A percentile compares a stretch with the other conserved stretches of the same genome.
These are phyloP conservation scores for Phlogophora meticulosa DNA, from an alignment of 2,888 invertebrate genomes.

Conservation along the genomic window DNA sequence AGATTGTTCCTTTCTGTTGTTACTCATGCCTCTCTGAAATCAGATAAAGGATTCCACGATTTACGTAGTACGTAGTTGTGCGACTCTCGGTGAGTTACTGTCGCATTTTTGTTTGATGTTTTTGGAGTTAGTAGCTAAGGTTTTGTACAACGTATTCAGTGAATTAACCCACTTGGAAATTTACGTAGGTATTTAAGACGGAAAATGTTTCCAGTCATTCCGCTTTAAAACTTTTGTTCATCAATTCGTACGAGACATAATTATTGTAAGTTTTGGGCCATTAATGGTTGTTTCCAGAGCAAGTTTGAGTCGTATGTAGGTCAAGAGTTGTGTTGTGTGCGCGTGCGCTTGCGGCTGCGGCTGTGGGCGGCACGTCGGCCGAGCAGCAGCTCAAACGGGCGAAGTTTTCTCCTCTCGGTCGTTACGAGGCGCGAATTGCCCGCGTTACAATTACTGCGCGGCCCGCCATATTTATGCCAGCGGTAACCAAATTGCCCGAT, in stretches of 20 bases:
- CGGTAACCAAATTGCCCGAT: slow-evolving; percentile 91
- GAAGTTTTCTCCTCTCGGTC: slow-evolving; percentile 89
- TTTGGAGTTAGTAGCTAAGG: slow-evolving; percentile 32
- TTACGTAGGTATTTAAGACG: slow-evolving; percentile 1
- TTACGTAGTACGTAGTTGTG: slow-evolving; percentile 60
- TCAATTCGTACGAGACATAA: slow-evolving; percentile 32
- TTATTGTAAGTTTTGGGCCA: slow-evolving; percentile 46
- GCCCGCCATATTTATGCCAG: slow-evolving; percentile 90
- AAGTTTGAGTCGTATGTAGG: slow-evolving; percentile 42
- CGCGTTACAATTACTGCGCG: slow-evolving; percentile 90
- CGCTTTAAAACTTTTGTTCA: slow-evolving; percentile 26
- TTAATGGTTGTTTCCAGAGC: slow-evolving; percentile 45
- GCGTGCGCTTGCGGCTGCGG: slow-evolving; percentile 59
- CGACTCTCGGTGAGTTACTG: slow-evolving; percentile 47
- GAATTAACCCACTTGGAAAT: slow-evolving; percentile 18
- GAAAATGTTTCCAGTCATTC: slow-evolving; percentile 7
- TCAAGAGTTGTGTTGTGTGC: slow-evolving; percentile 44
- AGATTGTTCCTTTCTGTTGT: slow-evolving; percentile 75
- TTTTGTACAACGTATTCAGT: slow-evolving; percentile 7
- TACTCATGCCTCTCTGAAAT: slow-evolving; percentile 72
- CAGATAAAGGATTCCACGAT: slow-evolving; percentile 70
- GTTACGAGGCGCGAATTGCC: slow-evolving; percentile 91
- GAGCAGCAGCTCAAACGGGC: slow-evolving; percentile 85
- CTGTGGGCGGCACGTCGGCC: slow-evolving; percentile 61
- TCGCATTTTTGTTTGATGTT: slow-evolving; percentile 53